Evolutionary conservation across 2,888 invertebrate species (phyloP).

Genomic region (Drosophila niveifrons): DNA sequence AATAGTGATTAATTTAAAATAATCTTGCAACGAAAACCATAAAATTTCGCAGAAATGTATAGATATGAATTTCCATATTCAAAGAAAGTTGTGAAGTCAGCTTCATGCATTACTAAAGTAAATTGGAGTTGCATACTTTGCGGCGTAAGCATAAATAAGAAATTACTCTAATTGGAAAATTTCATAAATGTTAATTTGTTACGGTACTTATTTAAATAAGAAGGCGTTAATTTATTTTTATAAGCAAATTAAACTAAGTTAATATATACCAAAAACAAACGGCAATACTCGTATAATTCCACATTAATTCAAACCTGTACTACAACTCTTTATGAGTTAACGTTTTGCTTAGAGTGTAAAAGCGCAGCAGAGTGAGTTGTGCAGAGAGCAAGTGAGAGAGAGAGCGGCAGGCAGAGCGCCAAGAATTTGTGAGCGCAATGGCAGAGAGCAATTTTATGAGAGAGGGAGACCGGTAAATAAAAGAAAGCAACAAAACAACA

Average conservation of each 20-base stretch:
- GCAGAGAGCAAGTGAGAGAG: background rate
- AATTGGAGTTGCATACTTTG: slow-evolving; percentile 33
- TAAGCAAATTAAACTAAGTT: background rate
- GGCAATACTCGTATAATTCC: background rate
- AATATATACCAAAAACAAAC: background rate
- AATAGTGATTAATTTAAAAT: no score
- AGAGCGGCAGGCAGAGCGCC: slow-evolving; percentile 25
- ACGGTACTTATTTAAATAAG: background rate
- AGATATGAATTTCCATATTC: background rate
- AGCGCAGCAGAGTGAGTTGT: background rate
- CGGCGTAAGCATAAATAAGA: slow-evolving; percentile 1
- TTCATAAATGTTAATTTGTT: background rate
- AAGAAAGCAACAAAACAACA: slow-evolving; percentile 40
- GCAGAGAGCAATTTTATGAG: slow-evolving; percentile 13
- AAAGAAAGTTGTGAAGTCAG: background rate
- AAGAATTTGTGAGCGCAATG: slow-evolving; percentile 17
- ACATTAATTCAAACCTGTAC: background rate
- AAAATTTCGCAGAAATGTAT: no score
- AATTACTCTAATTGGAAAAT: background rate
- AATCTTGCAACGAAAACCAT: no score
- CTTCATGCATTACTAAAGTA: background rate
- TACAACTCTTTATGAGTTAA: background rate
- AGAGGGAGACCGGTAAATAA: slow-evolving; percentile 63
- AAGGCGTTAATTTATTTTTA: no score
- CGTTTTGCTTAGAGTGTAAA: slow-evolving; percentile 27